Evolutionary conservation across 2,113 vertebrate species (phyloP), one percentile per base, ranked within the genome.

Genomic region (Engystomops pustulosus): DNA sequence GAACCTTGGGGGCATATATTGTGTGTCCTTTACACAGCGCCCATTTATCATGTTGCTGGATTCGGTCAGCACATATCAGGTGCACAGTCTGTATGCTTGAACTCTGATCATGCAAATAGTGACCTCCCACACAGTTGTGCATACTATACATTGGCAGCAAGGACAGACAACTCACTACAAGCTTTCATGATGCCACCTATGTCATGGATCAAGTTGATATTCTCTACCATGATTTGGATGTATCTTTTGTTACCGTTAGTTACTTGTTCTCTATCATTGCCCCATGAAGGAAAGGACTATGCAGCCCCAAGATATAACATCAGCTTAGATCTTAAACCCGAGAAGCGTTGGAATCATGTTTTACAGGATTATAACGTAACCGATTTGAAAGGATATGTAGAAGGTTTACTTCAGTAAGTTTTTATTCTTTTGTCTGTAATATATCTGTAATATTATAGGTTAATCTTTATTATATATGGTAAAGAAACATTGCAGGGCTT

Each of bases 261-360:
- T 30, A 1, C 2, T 23, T 81, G 32, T 17, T n/a, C 8, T 10
- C 0, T n/a, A 62, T 4, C 34, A 11, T 65, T 3, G 6, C 14
- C 45, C 23, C 44, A 6, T 36, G 27, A 72, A 11, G 6, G 5
- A 4, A 14, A 34, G 18, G 45, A 18, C 1, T 1, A 6, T 2
- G 15, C 1, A 1, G 83, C 88, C 0, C 91, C 89, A 0, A 85
- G 85, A 68, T 88, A 84, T 51, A 92, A 90, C 3, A 88, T 94
- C 75, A 94, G 91, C 88, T 85, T 95, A 88, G 94, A 94, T 86
- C 75, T 23, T 38, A 87, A 88, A 0, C 81, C 94, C 0, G 86
- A 87, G 81, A 32, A 58, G 85, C 93, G 93, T 34, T 95, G 94
- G 94, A 83, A 87, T 70, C 91, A 91, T 0, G 78, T 88, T 53